These are phyloP conservation scores for Aphis gossypii DNA, from an alignment of 1,140 invertebrate species.

Conservation along the genomic window DNA sequence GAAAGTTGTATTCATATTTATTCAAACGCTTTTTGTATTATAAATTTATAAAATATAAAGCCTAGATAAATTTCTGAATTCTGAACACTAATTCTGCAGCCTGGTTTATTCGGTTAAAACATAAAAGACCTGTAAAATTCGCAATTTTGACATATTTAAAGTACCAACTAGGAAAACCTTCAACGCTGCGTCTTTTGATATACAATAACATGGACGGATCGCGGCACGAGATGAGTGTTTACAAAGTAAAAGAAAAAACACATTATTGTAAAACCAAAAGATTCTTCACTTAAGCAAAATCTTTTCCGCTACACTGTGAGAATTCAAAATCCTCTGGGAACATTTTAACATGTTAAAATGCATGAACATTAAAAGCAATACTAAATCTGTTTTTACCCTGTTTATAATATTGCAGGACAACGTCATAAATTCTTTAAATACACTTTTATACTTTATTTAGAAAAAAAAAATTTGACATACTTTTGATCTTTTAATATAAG, in stretches of 20 bases:
- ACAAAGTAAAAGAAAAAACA: conserved; percentile 6
- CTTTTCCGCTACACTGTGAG: background rate
- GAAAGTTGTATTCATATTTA: background rate
- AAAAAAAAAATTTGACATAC: background rate
- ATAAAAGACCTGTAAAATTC: background rate
- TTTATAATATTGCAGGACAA: background rate
- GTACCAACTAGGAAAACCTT: background rate
- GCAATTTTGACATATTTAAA: background rate
- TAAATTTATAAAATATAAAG: background rate
- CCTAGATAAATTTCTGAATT: background rate
- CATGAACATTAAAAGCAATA: background rate
- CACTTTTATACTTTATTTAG: background rate
- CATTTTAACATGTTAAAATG: background rate
- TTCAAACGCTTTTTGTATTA: background rate
- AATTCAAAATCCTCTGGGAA: background rate
- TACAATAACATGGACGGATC: background rate
- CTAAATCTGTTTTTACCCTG: background rate
- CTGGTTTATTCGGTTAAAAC: background rate
- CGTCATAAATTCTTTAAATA: conserved; percentile 3
- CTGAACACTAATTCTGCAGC: background rate
- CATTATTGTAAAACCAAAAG: conserved; percentile 23
- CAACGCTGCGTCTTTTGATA: background rate
- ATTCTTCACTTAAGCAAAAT: background rate
- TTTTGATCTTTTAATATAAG: background rate
- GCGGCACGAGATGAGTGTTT: background rate